Evolutionary conservation across 1,140 invertebrate species (phyloP), one percentile per base, ranked within the genome.

Genomic region (Notospermus geniculatus): DNA sequence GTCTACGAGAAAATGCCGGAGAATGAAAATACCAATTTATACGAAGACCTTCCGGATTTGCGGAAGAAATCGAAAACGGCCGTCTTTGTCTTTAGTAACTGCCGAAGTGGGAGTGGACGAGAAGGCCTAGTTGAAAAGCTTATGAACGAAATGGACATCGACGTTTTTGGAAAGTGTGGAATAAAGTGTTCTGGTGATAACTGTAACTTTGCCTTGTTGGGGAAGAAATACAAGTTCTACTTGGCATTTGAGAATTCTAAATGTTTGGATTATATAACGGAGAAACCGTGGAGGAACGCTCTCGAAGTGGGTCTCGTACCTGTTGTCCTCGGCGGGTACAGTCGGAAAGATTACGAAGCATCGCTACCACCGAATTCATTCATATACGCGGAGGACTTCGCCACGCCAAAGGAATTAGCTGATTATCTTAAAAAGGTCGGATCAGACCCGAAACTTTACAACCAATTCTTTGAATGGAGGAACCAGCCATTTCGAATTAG

Each of bases 181-280:
- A 53, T 30, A 17, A 39, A 28, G 30, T 63, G 54, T 53, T 28
- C 27, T 19, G 0, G 5, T 13, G 27, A 22, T 28, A 56, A 59
- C 22, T 61, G 54, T 30, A 30, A 54, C 29, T 32, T 59, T 15
- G 13, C 39, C 25, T 89, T 93, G 84, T 84, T 97, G 13, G 89
- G 93, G 70, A 88, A 85, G 53, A 90, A 94, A 52, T 97, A 97
- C 82, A 97, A 97, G 78, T n/a, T n/a, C n/a, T n/a, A n/a, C n/a
- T n/a, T n/a, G n/a, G n/a, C n/a, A n/a, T n/a, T n/a, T n/a, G n/a
- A 80, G 53, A 80, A 78, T 55, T 67, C 62, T 5, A 68, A 75
- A 29, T 80, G 77, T 59, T 39, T 50, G 17, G 75, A 79, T 52
- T 80, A 80, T 56, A 68, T 78, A 9, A 75, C 74, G 1, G 78